Evolutionary conservation across 1,140 invertebrate genomes (phyloP).

Genomic region (Lepidurus couesii): DNA sequence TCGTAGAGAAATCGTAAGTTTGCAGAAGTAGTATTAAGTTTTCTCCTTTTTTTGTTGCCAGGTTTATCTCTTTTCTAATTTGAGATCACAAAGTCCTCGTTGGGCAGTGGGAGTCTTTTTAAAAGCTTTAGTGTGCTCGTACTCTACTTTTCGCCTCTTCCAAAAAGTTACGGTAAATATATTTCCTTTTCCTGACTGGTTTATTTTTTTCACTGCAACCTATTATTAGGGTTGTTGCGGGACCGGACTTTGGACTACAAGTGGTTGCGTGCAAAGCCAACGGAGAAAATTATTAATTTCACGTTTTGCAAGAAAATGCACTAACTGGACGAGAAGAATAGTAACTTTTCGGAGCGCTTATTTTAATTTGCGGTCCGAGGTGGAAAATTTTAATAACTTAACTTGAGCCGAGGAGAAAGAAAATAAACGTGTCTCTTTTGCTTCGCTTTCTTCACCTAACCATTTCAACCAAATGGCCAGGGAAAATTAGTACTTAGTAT

Average conservation of each 20-base stretch:
- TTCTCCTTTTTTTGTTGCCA: no score
- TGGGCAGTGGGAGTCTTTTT: no score
- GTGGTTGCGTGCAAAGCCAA: conserved; percentile 1
- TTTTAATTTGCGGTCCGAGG: conserved; percentile 5
- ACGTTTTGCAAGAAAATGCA: conserved; percentile 16
- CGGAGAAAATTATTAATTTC: conserved; percentile 8
- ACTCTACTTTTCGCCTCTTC: neutral
- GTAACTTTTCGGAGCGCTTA: neutral
- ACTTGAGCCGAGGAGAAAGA: neutral
- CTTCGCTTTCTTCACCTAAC: no score
- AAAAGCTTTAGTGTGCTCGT: neutral
- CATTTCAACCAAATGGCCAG: no score
- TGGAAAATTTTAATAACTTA: conserved; percentile 5
- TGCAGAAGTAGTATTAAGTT: no score
- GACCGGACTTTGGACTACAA: neutral
- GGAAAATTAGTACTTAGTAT: no score
- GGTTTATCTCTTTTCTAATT: no score
- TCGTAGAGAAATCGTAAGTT: no score
- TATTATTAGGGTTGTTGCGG: neutral
- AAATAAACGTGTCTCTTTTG: no score
- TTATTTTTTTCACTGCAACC: conserved; percentile 12
- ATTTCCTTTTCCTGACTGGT: neutral
- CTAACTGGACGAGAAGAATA: neutral
- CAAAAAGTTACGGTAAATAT: neutral
- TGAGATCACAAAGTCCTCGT: no score